Evolutionary conservation across 2,888 invertebrate genomes (phyloP).

Genomic region (Muschampia plurimacula): DNA sequence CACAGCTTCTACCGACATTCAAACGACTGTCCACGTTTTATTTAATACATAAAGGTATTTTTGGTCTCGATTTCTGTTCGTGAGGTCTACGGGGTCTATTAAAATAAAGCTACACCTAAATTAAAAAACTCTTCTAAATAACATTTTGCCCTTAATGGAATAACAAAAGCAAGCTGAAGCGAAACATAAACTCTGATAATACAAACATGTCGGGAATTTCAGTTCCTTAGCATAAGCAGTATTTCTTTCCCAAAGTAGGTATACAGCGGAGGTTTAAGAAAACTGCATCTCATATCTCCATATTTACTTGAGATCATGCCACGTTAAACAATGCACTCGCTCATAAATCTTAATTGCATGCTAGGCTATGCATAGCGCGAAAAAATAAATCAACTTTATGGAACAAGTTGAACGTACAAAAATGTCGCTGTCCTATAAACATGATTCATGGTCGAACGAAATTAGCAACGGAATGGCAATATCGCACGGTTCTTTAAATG

Average conservation of each 20-base stretch:
- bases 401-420: constrained; percentile 56
- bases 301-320: constrained; percentile 26
- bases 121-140: background rate
- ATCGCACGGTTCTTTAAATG: constrained; percentile 76
- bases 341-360: constrained; percentile 42
- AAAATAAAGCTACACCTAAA: too few species aligned
- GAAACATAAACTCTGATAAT: constrained; percentile 14
- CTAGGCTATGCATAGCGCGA: constrained; percentile 38
- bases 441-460: constrained; percentile 73
- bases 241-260: constrained; percentile 12
- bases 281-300: constrained; percentile 31
- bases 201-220: constrained; percentile 23
- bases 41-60: too few species aligned
- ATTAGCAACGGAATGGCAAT: constrained; percentile 71
- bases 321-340: constrained; percentile 32
- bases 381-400: constrained; percentile 48
- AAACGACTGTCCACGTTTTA: too few species aligned
- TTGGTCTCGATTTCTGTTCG: too few species aligned
- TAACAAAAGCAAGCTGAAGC: constrained; percentile 3
- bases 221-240: constrained; percentile 15
- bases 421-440: constrained; percentile 72
- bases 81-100: too few species aligned
- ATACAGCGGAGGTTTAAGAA: constrained; percentile 25
- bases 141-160: background rate
- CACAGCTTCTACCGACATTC: too few species aligned